Base-by-base conservation (phyloP, 2,113 vertebrate species). In the Labrus mixtus region DNA sequence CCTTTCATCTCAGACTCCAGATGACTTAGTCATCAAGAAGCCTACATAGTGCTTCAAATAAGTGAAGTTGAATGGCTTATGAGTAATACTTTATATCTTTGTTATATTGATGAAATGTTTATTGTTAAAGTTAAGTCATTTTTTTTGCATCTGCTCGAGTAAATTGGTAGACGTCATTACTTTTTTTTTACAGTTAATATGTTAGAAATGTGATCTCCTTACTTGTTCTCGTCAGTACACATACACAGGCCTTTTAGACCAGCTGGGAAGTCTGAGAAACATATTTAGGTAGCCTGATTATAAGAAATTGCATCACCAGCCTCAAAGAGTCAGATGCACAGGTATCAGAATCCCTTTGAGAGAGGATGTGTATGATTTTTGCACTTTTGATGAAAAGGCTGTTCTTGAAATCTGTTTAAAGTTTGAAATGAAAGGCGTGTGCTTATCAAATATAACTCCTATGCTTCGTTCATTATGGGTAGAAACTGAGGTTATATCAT, bases 1-100 rank as follows among this genome's bases (percentile, higher is more conserved):
- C 17, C 73, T 58, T 79, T 76, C 50, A 45, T 70, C 22, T 82
- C 22, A 67, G 76, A 45, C 39, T 73, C 59, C 15, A 67, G 36
- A 61, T 69, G 68, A 60, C 36, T 80, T 39, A 22, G 60, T 66
- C n/a, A 53, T 68, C 50, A 39, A 56, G 22, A 78, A 43, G 11
- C 19, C 43, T 29, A 77, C 41, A 59, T 19, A 65, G 54, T 55
- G 25, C 37, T 39, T 36, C 16, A 53, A 74, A 54, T 62, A 6
- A 3, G 5, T 45, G 1, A 50, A 29, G 19, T 45, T 55, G 10
- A 46, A 46, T 37, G 10, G 22, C n/a, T 23, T 37, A 48, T 25
- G 22, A 67, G 22, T 22, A 56, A 33, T 23, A 56, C 57, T 17
- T 8, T 6, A 37, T 39, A 3, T 23, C 33, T 8, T 36, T 8